A percentile compares a stretch with the other conserved stretches of the same genome.
Evolutionary conservation across 1,140 invertebrate genomes (phyloP).

Genomic region (Pectinophora gossypiella): DNA sequence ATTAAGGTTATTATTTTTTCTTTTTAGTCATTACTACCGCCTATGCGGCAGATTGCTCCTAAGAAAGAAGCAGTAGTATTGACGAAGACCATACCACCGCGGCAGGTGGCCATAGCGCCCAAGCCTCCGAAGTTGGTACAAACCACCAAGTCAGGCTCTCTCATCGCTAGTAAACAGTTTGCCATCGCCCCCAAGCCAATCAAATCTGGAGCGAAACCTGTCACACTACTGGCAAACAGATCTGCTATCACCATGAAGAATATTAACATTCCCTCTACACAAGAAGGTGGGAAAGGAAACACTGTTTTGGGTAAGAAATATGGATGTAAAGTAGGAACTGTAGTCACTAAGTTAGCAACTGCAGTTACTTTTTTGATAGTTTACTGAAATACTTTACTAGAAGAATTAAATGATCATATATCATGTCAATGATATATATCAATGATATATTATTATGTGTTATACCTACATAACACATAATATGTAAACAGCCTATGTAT

Average conservation of each 20-base stretch:
- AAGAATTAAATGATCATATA: too few relatives aligned
- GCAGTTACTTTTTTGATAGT: too few relatives aligned
- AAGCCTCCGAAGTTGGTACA: slow-evolving; percentile 37
- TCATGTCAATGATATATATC: too few relatives aligned
- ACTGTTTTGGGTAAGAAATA: slow-evolving; percentile 44
- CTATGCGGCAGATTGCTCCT: slow-evolving; percentile 7
- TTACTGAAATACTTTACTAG: too few relatives aligned
- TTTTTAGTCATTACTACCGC: slow-evolving; percentile 32
- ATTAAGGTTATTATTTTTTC: too few relatives aligned
- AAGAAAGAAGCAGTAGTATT: slow-evolving; percentile 27
- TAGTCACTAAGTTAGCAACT: too few relatives aligned
- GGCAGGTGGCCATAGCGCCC: slow-evolving; percentile 62
- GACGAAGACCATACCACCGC: slow-evolving; percentile 26
- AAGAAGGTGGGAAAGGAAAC: slow-evolving; percentile 35
- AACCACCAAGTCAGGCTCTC: neutral
- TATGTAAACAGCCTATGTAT: too few relatives aligned
- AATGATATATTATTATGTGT: too few relatives aligned
- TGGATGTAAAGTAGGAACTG: too few relatives aligned
- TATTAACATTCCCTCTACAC: slow-evolving; percentile 37
- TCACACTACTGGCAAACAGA: slow-evolving; percentile 29
- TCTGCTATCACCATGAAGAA: slow-evolving; percentile 42
- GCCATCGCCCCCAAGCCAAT: slow-evolving; percentile 49
- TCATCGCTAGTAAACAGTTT: slow-evolving; percentile 27
- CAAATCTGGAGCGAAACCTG: too few relatives aligned
- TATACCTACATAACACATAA: too few relatives aligned